These are phyloP conservation scores for Agrilus biguttatus DNA, from an alignment of 2,888 invertebrate species.

Conservation along the genomic window DNA sequence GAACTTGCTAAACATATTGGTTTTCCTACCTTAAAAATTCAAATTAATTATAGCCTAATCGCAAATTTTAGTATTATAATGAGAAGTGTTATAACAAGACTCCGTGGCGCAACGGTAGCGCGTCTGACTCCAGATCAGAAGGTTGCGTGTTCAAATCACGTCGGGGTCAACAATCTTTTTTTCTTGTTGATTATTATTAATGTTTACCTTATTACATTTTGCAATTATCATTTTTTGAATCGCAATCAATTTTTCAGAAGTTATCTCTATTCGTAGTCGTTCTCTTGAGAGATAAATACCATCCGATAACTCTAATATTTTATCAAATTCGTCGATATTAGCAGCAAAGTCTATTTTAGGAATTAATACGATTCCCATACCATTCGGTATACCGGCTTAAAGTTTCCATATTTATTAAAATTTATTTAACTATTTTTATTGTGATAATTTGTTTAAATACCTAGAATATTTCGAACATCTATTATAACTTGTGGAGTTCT, in stretches of 20 bases:
- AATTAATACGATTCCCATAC: conserved; percentile 87
- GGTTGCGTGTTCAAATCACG: conserved; percentile 96
- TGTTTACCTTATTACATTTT: conserved; percentile 61
- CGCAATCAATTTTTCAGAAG: conserved; percentile 91
- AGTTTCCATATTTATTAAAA: too few species aligned
- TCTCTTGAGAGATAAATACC: conserved; percentile 98
- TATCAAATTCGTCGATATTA: conserved; percentile 87
- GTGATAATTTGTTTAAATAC: conserved; percentile 3
- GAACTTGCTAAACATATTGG: conserved; percentile 76
- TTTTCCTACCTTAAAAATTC: conserved; percentile 49
- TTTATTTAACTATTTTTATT: background rate
- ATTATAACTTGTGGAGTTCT: conserved; percentile 49
- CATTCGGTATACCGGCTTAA: conserved; percentile 29
- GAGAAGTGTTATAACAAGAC: conserved; percentile 34
- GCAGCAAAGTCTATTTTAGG: conserved; percentile 99
- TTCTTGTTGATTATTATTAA: background rate
- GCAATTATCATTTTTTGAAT: conserved; percentile 98
- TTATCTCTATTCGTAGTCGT: conserved; percentile 95
- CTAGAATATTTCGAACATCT: conserved; percentile 41
- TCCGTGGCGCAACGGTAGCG: conserved; percentile 96
- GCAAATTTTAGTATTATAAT: background rate
- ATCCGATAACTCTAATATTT: conserved; percentile 84
- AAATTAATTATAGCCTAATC: background rate
- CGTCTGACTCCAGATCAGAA: conserved; percentile 97
- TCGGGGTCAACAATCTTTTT: conserved; percentile 59